Evolutionary conservation across 2,113 vertebrate genomes (phyloP).

Genomic region (Dasyprocta punctata): DNA sequence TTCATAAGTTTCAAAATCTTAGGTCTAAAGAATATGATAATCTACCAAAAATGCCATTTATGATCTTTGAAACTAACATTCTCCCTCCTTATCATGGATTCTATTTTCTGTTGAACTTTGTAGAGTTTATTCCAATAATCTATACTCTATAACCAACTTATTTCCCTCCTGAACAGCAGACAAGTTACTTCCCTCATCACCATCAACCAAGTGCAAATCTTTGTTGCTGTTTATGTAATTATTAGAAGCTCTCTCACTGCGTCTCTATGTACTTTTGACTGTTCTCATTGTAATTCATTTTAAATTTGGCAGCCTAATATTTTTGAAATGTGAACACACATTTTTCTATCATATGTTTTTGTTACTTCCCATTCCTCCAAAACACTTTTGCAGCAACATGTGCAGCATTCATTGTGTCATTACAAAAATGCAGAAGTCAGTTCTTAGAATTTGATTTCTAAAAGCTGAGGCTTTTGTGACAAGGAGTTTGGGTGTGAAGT

Average conservation of each 20-base stretch:
- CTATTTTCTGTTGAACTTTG: not conserved
- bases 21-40: not conserved
- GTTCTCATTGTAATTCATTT: not conserved
- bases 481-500: not conserved
- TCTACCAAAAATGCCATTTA: not conserved
- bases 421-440: not conserved
- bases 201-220: not conserved
- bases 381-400: not conserved
- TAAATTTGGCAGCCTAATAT: not conserved
- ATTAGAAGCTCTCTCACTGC: not conserved
- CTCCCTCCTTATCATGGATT: not conserved
- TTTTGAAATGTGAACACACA: not conserved
- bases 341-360: not conserved
- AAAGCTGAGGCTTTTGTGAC: not conserved
- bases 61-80: not conserved
- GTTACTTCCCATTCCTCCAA: not conserved
- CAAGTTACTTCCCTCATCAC: not conserved
- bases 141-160: not conserved
- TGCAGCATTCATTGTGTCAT: not conserved
- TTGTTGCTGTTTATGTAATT: not conserved
- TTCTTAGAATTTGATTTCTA: not conserved
- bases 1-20: not conserved
- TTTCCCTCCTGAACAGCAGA: not conserved
- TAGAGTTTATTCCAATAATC: not conserved
- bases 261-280: not conserved